Evolutionary conservation across 2,888 invertebrate species (phyloP).

Genomic region (Tetrapedia diversipes): DNA sequence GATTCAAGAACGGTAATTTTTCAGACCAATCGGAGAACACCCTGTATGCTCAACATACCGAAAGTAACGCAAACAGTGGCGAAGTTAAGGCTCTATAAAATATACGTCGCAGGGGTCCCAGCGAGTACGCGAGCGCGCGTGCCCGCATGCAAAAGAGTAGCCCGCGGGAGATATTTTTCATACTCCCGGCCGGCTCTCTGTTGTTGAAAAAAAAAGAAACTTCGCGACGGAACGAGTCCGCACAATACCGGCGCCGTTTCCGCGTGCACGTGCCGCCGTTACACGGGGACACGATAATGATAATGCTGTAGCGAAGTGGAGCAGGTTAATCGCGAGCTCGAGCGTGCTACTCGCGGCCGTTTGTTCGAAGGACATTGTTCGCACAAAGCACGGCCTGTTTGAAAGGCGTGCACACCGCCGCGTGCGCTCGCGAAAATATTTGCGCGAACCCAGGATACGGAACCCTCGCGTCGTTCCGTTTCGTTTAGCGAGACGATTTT

Average conservation of each 20-base stretch:
- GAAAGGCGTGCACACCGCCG: slow-evolving; percentile 8
- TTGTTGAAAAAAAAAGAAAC: slow-evolving; percentile 45
- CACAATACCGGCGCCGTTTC: slow-evolving; percentile 20
- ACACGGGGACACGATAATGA: slow-evolving; percentile 36
- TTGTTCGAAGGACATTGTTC: slow-evolving; percentile 20
- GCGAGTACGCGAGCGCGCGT: neutral
- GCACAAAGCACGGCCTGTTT: slow-evolving; percentile 18
- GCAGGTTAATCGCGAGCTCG: slow-evolving; percentile 41
- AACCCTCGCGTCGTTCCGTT: neutral
- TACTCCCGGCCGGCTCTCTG: neutral
- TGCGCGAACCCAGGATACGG: too few relatives aligned
- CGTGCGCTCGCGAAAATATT: slow-evolving; percentile 27
- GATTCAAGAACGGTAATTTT: too few relatives aligned
- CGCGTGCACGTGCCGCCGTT: slow-evolving; percentile 1
- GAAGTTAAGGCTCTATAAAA: slow-evolving; percentile 24
- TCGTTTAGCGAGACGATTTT: neutral
- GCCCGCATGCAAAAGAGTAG: neutral
- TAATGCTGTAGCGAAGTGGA: slow-evolving; percentile 45
- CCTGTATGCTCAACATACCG: neutral
- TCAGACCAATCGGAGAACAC: too few relatives aligned
- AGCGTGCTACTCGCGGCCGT: slow-evolving; percentile 10
- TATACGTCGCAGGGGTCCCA: slow-evolving; percentile 8
- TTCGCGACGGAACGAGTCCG: slow-evolving; percentile 26
- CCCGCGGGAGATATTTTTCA: slow-evolving; percentile 44
- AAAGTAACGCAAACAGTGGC: neutral